phyloP scores from a whole-genome alignment of 2,113 vertebrate genomes.

The Ginglymostoma cirratum region DNA sequence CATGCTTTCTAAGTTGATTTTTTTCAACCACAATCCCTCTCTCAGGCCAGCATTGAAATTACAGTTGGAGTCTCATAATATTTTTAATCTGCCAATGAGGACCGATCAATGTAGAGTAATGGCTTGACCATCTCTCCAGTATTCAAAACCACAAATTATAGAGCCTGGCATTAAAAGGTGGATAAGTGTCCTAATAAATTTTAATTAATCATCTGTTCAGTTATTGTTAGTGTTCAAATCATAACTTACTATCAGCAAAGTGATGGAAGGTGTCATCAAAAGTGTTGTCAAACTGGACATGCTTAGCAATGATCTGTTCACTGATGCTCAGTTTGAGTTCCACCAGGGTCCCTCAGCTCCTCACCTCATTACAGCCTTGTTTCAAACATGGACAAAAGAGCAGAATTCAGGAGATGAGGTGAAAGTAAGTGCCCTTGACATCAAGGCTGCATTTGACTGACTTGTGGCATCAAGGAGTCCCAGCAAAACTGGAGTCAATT shows the following conservation, averaged over 20 bases:
- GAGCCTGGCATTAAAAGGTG: background rate
- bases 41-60: background rate
- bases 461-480: too few relatives aligned
- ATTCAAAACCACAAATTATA: background rate
- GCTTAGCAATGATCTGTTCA: too few relatives aligned
- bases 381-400: too few relatives aligned
- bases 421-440: too few relatives aligned
- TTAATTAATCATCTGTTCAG: background rate
- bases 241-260: background rate
- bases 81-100: background rate
- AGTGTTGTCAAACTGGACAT: too few relatives aligned
- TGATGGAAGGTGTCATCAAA: too few relatives aligned
- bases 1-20: background rate
- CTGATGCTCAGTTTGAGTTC: too few relatives aligned
- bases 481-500: too few relatives aligned
- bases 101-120: background rate
- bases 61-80: background rate
- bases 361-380: too few relatives aligned
- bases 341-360: too few relatives aligned
- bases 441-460: too few relatives aligned
- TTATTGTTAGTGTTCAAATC: background rate
- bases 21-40: background rate
- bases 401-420: too few relatives aligned
- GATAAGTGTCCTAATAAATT: background rate
- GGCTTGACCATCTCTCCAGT: background rate